Conservation (phyloP, 2,888 invertebrate species). For the Morpho deidamia region DNA sequence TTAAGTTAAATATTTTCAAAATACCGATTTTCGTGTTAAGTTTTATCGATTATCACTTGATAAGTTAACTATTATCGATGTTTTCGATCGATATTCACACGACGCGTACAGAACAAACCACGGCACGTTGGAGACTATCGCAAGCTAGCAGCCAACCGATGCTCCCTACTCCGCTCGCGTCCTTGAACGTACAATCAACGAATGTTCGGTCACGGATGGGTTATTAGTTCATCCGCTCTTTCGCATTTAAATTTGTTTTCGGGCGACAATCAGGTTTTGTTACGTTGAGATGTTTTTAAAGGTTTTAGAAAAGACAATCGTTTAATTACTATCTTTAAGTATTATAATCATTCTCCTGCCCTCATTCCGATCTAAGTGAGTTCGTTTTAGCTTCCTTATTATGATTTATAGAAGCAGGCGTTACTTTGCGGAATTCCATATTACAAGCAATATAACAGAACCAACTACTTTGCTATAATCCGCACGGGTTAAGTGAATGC, state of each 20-base stretch:
- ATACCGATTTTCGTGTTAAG: constrained; percentile 12
- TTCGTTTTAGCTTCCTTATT: too few species aligned
- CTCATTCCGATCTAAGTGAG: too few species aligned
- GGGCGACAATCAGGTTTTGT: too few species aligned
- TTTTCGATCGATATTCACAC: background rate
- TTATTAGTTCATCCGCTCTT: constrained; percentile 10
- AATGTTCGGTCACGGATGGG: constrained; percentile 6
- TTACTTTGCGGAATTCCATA: too few species aligned
- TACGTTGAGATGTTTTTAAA: background rate
- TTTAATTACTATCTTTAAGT: too few species aligned
- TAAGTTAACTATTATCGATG: background rate
- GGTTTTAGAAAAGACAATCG: background rate
- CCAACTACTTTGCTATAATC: too few species aligned
- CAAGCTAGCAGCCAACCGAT: background rate
- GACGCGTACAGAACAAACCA: constrained; percentile 6
- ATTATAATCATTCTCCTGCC: too few species aligned
- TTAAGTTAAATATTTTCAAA: constrained; percentile 6
- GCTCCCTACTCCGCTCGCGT: constrained; percentile 18
- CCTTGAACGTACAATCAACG: constrained; percentile 18
- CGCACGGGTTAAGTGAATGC: too few species aligned
- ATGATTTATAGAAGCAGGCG: too few species aligned
- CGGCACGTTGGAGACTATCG: constrained; percentile 12
- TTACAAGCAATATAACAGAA: too few species aligned
- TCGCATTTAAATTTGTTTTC: background rate
- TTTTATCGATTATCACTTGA: background rate